Evolutionary conservation across 2,888 invertebrate species (phyloP).

Genomic region (Spisula solida): DNA sequence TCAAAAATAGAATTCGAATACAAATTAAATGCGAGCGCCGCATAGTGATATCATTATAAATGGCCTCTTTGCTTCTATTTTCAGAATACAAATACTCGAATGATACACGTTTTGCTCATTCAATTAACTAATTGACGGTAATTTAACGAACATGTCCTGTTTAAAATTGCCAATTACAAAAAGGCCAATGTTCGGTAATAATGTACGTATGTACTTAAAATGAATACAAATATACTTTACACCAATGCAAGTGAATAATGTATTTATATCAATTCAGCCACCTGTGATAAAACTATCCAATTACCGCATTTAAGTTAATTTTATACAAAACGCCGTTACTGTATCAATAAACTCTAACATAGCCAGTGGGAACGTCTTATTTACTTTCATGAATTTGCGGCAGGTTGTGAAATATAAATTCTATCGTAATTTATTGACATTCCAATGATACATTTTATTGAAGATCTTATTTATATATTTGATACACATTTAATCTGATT

Average conservation of each 20-base stretch:
- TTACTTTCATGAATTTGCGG: constrained; percentile 24
- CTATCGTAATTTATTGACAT: constrained; percentile 36
- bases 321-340: background rate
- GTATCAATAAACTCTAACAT: background rate
- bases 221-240: background rate
- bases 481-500: constrained; percentile 43
- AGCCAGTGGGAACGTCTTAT: background rate
- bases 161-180: no score
- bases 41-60: no score
- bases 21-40: no score
- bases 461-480: constrained; percentile 7
- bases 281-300: background rate
- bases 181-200: no score
- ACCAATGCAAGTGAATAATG: background rate
- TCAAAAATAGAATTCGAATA: no score
- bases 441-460: constrained; percentile 28
- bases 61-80: no score
- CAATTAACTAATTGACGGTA: no score
- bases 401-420: constrained; percentile 30
- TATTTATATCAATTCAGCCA: background rate
- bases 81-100: no score
- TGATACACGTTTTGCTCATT: no score
- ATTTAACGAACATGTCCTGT: no score
- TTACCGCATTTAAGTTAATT: constrained; percentile 13
- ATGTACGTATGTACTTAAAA: no score